Conservation (phyloP, 2,888 invertebrate species). For the Clistopyga incitator region DNA sequence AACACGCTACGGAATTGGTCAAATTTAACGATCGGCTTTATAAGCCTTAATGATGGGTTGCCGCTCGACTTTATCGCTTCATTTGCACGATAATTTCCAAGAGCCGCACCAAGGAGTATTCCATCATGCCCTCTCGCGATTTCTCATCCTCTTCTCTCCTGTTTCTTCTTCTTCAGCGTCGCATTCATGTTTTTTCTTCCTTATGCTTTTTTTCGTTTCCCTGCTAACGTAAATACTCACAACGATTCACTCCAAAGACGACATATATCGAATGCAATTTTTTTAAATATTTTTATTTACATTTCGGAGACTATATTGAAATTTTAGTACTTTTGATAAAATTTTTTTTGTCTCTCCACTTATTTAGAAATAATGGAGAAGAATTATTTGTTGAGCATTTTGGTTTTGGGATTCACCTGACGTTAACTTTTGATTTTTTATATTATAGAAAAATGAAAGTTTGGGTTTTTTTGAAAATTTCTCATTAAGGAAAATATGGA, state of each 20-base stretch:
- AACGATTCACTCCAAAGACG: background rate
- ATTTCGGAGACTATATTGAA: no score
- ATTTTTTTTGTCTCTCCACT: no score
- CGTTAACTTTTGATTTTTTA: no score
- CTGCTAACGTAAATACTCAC: background rate
- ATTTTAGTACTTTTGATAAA: no score
- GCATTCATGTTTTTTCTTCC: conserved; percentile 10
- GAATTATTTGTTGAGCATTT: no score
- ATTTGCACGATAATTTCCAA: conserved; percentile 76
- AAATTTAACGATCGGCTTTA: conserved; percentile 77
- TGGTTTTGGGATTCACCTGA: no score
- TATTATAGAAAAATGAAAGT: no score
- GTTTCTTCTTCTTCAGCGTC: conserved; percentile 51
- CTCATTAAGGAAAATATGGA: no score
- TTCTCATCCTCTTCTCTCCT: conserved; percentile 38
- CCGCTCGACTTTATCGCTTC: conserved; percentile 75
- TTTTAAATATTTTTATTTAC: no score
- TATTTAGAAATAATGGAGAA: no score
- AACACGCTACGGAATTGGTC: conserved; percentile 68
- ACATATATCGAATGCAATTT: background rate
- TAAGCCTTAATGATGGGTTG: conserved; percentile 76
- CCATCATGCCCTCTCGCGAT: conserved; percentile 31
- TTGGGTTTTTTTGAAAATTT: no score
- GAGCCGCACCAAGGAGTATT: conserved; percentile 54
- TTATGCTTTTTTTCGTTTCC: conserved; percentile 9